Base-by-base conservation (phyloP, 2,888 invertebrate species). In the Drosophila pseudotakahashii region DNA sequence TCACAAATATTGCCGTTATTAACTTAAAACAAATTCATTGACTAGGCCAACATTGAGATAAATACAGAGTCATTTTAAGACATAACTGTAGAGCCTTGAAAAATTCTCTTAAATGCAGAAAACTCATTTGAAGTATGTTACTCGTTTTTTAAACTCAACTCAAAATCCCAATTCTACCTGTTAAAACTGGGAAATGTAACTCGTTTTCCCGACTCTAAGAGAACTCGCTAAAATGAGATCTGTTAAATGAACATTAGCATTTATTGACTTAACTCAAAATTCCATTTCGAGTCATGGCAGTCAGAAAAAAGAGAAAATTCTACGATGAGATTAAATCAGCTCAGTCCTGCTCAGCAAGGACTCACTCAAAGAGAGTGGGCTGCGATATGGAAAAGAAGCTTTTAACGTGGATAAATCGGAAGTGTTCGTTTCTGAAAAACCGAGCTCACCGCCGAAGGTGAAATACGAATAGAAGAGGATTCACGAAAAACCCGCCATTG, bases 401-500 rank as follows among this genome's bases (percentile, higher is more conserved):
- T 59, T 58, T 7, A n/a, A 34, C 16, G 11, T 7, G 11, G 6
- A 5, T 10, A 3, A 51, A 11, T 30, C 16, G n/a, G 16, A 16
- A 10, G 7, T 9, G 14, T 30, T 59, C 61, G 45, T 11, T 1
- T 23, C 11, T 16, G 11, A 2, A 14, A 16, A 9, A 11, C 14
- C 45, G 55, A n/a, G 7, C 34, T 14, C 23, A 34, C 16, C 34
- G 16, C n/a, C 45, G 68, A 67, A 67, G 76, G 76, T 78, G 83
- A 80, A 37, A 73, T 32, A 32, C 47, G 32, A 47, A 66, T 45
- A n/a, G 19, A 39, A 3, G 26, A 34, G 32, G 32, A 10, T 1
- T 3, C 48, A 57, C 73, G 72, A 73, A 30, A 47, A 51, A 34
- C 58, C 53, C 55, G 63, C 54, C 75, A 80, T 82, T 84, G 86